Evolutionary conservation across 1,140 invertebrate species (phyloP), one percentile per base, ranked within the genome.

Genomic region (Ericerus pela): DNA sequence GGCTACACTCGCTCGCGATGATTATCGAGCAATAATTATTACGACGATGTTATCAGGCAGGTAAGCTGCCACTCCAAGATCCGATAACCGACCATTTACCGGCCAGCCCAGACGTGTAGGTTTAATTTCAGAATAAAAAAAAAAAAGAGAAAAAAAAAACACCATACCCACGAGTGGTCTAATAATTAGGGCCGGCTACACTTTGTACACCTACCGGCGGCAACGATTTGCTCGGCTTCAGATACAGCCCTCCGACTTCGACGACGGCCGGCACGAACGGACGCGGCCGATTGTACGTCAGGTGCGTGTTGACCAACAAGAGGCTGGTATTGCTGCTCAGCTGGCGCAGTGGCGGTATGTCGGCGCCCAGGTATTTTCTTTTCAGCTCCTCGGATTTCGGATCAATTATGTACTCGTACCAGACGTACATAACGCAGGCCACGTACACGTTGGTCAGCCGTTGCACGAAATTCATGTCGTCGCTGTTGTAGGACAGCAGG

Each of bases 181-280:
- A n/a, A n/a, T n/a, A n/a, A n/a, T n/a, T n/a, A n/a, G n/a, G n/a
- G n/a, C n/a, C n/a, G n/a, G n/a, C n/a, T n/a, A n/a, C n/a, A n/a
- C n/a, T n/a, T n/a, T n/a, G 14, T 47, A 36, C 18, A 16, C 54
- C 29, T 33, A 58, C 56, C 27, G 33, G 16, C 2, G 53, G 53
- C 14, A 58, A 54, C 8, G 60, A 56, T 22, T 66, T 62, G 0
- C 66, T 43, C 6, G 59, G 64, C 3, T 66, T 60, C 2, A 75
- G 62, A 57, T 78, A 77, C 2, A 80, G 61, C n/a, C 78, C 79
- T 8, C 75, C 78, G 16, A 80, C 70, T 66, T 79, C 76, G 4
- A 79, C 61, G 1, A 76, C 61, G 27, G 69, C 71, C 0, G 75
- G 72, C 1, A 70, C 65, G 12, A 64, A 64, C 0, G 75, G 72